These are phyloP conservation scores for Fissipunctia ypsillon DNA, from an alignment of 2,888 invertebrate genomes.

Conservation along the genomic window DNA sequence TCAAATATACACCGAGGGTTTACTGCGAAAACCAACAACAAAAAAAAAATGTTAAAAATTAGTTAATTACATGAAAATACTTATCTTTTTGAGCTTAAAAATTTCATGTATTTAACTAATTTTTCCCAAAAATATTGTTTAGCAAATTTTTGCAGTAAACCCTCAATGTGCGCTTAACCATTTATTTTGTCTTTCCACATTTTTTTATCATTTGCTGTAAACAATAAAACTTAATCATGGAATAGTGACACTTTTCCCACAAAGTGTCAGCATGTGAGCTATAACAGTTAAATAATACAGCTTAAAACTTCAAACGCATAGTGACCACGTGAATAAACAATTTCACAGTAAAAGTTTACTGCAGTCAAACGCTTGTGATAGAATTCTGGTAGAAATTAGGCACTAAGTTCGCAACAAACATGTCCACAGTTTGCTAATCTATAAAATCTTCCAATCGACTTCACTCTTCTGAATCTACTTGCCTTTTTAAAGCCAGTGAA, in stretches of 20 bases:
- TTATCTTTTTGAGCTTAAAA: too few species aligned
- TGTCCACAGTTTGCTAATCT: constrained; percentile 5
- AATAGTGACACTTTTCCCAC: background rate
- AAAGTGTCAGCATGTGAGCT: background rate
- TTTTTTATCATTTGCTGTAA: background rate
- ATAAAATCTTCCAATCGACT: background rate
- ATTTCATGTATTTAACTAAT: too few species aligned
- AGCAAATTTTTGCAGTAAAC: too few species aligned
- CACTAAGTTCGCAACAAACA: constrained; percentile 8
- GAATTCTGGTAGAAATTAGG: background rate
- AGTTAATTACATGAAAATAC: too few species aligned
- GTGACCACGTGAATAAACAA: background rate
- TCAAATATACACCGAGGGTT: too few species aligned
- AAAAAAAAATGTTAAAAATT: too few species aligned
- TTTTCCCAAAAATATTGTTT: too few species aligned
- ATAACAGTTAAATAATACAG: background rate
- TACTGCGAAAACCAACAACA: too few species aligned
- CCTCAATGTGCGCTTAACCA: background rate
- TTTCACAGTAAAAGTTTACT: background rate
- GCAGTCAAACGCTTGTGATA: background rate
- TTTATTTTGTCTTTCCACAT: background rate
- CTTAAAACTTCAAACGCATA: background rate
- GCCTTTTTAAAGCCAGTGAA: background rate
- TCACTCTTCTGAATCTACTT: constrained; percentile 1
- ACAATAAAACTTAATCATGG: background rate